These are phyloP conservation scores for Colletes gigas DNA, from an alignment of 1,140 invertebrate genomes.

Conservation along the genomic window DNA sequence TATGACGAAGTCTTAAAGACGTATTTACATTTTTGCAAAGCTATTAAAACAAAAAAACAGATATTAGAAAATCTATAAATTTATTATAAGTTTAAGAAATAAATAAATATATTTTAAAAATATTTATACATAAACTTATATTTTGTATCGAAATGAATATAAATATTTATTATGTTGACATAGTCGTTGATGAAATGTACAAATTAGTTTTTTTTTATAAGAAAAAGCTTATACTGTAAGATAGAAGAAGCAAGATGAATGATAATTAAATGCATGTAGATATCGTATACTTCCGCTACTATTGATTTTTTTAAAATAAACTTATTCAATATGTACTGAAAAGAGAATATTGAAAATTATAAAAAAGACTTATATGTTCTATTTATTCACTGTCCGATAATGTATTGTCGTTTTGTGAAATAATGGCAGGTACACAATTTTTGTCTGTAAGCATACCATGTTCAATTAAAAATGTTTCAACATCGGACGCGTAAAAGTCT, in stretches of 20 bases:
- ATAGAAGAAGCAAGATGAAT: not conserved
- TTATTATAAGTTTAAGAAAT: not conserved
- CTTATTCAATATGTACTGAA: not conserved
- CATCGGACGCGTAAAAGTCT: slow-evolving; percentile 94
- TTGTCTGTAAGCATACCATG: slow-evolving; percentile 90
- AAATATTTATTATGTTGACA: not conserved
- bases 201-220: slow-evolving; percentile 7
- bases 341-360: slow-evolving; percentile 12
- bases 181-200: not conserved
- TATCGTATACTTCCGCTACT: not conserved
- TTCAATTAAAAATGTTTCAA: slow-evolving; percentile 94
- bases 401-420: slow-evolving; percentile 65
- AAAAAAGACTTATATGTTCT: slow-evolving; percentile 10
- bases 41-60: slow-evolving; percentile 70
- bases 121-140: slow-evolving; percentile 24
- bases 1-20: slow-evolving; percentile 69
- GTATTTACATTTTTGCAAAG: slow-evolving; percentile 66
- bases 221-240: not conserved
- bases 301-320: slow-evolving; percentile 1
- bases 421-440: slow-evolving; percentile 77
- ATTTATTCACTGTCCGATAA: slow-evolving; percentile 69
- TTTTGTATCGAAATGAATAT: slow-evolving; percentile 45
- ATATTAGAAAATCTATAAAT: slow-evolving; percentile 62
- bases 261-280: not conserved
- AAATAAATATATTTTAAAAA: not conserved